Evolutionary conservation across 2,888 invertebrate species (phyloP), one percentile per base, ranked within the genome.

Genomic region (Minunthozetes semirufus): DNA sequence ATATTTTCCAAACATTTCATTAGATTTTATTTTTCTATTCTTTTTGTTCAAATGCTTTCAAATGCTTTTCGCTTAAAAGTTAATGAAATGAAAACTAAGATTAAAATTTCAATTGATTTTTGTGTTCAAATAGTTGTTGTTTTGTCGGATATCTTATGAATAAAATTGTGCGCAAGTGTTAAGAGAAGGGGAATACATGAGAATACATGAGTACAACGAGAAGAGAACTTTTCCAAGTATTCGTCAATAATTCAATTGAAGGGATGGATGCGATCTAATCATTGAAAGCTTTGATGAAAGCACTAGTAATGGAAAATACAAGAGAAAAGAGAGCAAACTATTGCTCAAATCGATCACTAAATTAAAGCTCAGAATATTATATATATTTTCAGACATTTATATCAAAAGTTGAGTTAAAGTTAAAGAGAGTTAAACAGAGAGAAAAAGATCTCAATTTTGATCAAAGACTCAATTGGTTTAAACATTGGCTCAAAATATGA

Each of bases 171-270:
- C 70, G 70, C 70, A 70, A 70, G 70, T 70, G 48, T 46, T 70
- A 17, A 15, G 33, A 5, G 19, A 8, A 27, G 19, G 29, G n/a
- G 66, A 66, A 33, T 2, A 70, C 25, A 15, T n/a, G n/a, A n/a
- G n/a, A n/a, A n/a, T n/a, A n/a, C n/a, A n/a, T n/a, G n/a, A n/a
- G n/a, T n/a, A n/a, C n/a, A n/a, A n/a, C n/a, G n/a, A 33, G 33
- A 33, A 33, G 3, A 8, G 8, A 19, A 19, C 38, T 17, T 66
- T 70, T 46, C 70, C 48, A 48, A 70, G 70, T 66, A 66, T 66
- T 70, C 48, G 25, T 70, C 70, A 70, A 70, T 70, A 70, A 70
- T 70, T 70, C 70, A 70, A 70, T 70, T 48, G 70, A 68, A 68
- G 68, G 70, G 38, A 66, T 22, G 53, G 53, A 38, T n/a, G 70